Evolutionary conservation across 1,140 invertebrate species (phyloP).

Genomic region (Homalodisca vitripennis): DNA sequence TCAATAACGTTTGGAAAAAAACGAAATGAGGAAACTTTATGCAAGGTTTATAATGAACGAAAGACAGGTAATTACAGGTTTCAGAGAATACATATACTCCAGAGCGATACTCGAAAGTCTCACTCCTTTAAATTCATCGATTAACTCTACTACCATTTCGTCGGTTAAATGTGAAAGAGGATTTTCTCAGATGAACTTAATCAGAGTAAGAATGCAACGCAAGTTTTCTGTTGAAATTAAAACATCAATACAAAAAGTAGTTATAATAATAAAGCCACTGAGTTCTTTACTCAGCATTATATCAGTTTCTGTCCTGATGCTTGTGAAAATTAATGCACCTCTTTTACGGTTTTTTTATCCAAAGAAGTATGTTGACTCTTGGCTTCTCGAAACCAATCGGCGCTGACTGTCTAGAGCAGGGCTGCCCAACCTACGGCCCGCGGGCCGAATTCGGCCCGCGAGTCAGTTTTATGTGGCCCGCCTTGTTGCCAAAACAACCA

Average conservation of each 20-base stretch:
- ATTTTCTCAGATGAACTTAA: constrained; percentile 2
- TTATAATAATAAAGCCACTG: too few species aligned
- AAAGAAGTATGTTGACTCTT: constrained; percentile 13
- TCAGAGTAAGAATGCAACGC: not conserved
- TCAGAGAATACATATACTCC: constrained; percentile 7
- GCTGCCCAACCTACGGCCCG: too few species aligned
- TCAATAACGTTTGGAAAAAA: constrained; percentile 17
- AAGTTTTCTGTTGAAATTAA: too few species aligned
- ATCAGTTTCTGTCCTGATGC: constrained; percentile 19
- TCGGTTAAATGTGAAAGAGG: constrained; percentile 22
- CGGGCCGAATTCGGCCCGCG: too few species aligned
- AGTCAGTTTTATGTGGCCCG: too few species aligned
- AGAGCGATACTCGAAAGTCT: constrained; percentile 1
- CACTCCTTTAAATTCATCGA: not conserved
- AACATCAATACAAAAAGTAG: too few species aligned
- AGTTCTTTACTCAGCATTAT: not conserved
- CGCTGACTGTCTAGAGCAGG: constrained; percentile 22
- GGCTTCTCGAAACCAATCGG: constrained; percentile 10
- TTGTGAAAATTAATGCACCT: constrained; percentile 23
- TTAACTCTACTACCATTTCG: not conserved
- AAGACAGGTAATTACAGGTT: constrained; percentile 18
- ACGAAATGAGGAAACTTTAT: constrained; percentile 22
- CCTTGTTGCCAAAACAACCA: too few species aligned
- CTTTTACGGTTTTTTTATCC: constrained; percentile 8
- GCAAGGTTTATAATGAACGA: not conserved